Base-by-base conservation (phyloP, 2,888 invertebrate genomes). In the Crocallis elinguaria region DNA sequence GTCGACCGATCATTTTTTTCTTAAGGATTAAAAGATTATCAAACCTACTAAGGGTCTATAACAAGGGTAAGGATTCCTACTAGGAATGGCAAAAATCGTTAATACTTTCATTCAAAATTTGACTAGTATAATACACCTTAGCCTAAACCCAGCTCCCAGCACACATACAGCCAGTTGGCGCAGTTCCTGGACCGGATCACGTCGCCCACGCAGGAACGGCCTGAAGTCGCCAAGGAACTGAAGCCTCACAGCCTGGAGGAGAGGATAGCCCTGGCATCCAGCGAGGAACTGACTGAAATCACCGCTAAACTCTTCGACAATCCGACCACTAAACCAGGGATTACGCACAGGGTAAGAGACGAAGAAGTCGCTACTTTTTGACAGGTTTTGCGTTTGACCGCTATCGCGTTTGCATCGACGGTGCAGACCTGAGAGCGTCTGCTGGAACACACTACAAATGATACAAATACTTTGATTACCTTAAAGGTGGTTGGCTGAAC, bases 151-250 rank as follows among this genome's bases (percentile, higher is more conserved):
- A 96, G 96, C 67, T 92, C 96, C 23, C 96, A 97, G 74, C 95
- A 97, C 85, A 94, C 95, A 61, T 97, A 96, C 80, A 92, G 94
- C 23, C 89, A 96, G 43, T 88, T 97, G 74, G 95, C 95, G 0
- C 94, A 95, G 60, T 95, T 95, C 60, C 93, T 96, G 6, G 96
- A 96, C 70, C 93, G 94, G 44, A 93, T 96, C 50, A 95, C 95
- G 5, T 92, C 92, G 0, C 87, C 87, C 50, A 82, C 79, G 30
- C 87, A 84, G 46, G 87, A 86, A 36, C 67, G 75, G 3, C 69
- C 71, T 0, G 88, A 92, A n/a, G 78, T 86, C 0, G 54, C 67
- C 46, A 71, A 71, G 51, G 83, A 82, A 49, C 69, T 88, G 49
- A 79, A 75, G 16, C 75, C 88, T 0, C 76, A 75, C 4, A 84